Conservation (phyloP, 2,113 vertebrate species). For the Bucco capensis region DNA sequence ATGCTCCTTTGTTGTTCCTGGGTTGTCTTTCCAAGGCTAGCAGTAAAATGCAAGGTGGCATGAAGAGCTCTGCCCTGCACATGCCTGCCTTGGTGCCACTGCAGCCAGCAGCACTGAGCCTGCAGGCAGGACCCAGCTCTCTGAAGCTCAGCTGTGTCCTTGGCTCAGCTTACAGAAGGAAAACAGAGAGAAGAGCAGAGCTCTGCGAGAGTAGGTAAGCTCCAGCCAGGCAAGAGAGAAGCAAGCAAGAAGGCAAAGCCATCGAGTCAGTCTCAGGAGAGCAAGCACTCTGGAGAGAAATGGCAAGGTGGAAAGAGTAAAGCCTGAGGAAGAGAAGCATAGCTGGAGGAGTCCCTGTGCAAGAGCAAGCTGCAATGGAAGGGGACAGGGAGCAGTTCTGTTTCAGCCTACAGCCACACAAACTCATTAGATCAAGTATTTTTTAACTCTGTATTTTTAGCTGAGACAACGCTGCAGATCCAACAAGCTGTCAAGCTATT, state of each 20-base stretch:
- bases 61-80: background rate
- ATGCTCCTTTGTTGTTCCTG: background rate
- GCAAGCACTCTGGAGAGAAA: background rate
- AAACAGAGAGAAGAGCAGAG: no score
- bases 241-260: background rate
- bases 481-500: background rate
- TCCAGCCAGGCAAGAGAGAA: background rate
- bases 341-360: background rate
- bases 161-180: background rate
- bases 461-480: background rate
- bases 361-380: background rate
- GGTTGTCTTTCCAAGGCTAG: background rate
- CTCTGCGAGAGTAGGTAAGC: background rate
- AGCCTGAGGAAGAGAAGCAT: background rate
- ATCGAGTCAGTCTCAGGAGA: background rate
- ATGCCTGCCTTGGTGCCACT: fast-evolving
- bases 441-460: background rate
- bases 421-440: background rate
- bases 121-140: background rate
- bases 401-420: background rate
- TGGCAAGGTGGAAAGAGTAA: background rate
- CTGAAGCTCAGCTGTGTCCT: background rate
- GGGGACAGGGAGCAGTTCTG: background rate
- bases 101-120: no score
- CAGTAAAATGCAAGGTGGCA: fast-evolving